These are phyloP conservation scores for Scatophagus argus DNA, from an alignment of 2,113 vertebrate species.

Conservation along the genomic window DNA sequence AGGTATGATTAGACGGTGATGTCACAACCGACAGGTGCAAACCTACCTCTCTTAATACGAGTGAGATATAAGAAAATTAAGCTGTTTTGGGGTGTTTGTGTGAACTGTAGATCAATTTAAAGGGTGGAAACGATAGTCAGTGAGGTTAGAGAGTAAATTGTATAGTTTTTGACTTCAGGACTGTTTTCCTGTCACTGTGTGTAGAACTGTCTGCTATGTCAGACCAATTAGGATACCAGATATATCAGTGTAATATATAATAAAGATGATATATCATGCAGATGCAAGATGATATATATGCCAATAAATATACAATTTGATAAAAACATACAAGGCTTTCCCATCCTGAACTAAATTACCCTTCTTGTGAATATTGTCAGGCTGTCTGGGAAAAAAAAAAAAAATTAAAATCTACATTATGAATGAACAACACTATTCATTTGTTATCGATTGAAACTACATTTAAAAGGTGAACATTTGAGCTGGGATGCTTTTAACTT, in stretches of 20 bases:
- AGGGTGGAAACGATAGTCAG: neutral
- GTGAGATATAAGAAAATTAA: neutral
- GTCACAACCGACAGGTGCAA: constrained; percentile 58
- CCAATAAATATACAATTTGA: neutral
- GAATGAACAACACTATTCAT: neutral
- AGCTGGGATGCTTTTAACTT: neutral
- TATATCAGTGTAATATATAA: neutral
- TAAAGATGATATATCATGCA: neutral
- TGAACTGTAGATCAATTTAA: neutral
- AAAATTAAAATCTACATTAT: too few relatives aligned
- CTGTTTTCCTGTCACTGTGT: too few relatives aligned
- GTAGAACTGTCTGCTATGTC: neutral
- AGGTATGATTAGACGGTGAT: constrained; percentile 67
- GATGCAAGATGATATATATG: neutral
- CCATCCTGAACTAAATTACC: neutral
- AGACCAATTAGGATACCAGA: too few relatives aligned
- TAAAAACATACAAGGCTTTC: neutral
- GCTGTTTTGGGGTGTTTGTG: neutral
- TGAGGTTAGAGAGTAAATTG: constrained; percentile 2
- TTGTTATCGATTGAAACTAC: neutral
- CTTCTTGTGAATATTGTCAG: neutral
- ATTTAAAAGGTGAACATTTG: neutral
- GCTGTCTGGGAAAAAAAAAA: too few relatives aligned
- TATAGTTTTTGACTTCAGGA: neutral
- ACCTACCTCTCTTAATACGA: rapidly evolving